Base-by-base conservation (phyloP, 2,888 invertebrate genomes). In the Cancer borealis region DNA sequence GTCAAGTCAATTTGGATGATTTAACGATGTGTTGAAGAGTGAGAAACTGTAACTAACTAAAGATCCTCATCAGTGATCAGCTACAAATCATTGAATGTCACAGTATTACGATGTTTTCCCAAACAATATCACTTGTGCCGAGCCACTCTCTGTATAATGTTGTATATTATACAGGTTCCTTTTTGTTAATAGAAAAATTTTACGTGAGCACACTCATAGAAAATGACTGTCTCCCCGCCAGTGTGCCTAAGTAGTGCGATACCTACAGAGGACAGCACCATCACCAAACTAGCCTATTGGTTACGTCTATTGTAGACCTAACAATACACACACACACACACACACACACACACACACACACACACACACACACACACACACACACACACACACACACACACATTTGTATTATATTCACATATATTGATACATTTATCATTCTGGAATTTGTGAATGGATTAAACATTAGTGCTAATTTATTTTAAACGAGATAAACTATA, bases 291-390 rank as follows among this genome's bases (percentile, higher is more conserved):
- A n/a, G 3, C 66, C 21, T 8, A 73, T 21, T n/a, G 66, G n/a
- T n/a, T 73, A 6, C n/a, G 66, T n/a, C n/a, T 73, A 73, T n/a
- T 73, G 66, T 6, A n/a, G 66, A n/a, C 66, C 14, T 73, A 8
- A 73, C n/a, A n/a, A n/a, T 73, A 54, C 39, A 39, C 39, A 54
- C 8, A 6, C 66, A 6, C n/a, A 73, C n/a, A 73, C 66, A n/a
- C 73, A 73, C 73, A 88, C 88, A 88, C 26, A 73, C 73, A 26
- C 73, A 73, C 73, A 88, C 88, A 60, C 60, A 60, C 60, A 60
- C 60, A 60, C 60, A 26, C 73, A 26, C 73, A 73, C 26, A 73
- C 73, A 26, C 60, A 66, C 60, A 87, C 87, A 87, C 84, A 49
- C 49, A 49, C 49, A 49, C 49, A 49, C 49, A 21, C 60, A 21